A percentile compares a stretch with the other conserved stretches of the same genome.
Evolutionary conservation across 2,888 invertebrate species (phyloP).

Genomic region (Heliconius cydno): DNA sequence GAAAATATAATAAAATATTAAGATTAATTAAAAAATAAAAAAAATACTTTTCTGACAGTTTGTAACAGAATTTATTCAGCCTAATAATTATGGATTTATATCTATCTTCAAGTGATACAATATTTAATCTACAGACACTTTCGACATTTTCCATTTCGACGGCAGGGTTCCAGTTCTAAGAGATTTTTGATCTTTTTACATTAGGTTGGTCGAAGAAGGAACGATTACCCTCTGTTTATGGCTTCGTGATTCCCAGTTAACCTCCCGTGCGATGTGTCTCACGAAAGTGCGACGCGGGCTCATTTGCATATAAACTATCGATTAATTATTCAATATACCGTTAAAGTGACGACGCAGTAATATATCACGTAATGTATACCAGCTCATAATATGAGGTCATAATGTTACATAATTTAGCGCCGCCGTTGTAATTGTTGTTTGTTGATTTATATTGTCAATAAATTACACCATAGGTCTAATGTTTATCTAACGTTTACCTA

Average conservation of each 20-base stretch:
- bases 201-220: constrained; percentile 58
- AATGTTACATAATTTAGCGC: constrained; percentile 35
- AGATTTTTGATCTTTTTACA: constrained; percentile 60
- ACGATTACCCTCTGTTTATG: constrained; percentile 70
- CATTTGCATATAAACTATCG: constrained; percentile 65
- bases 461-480: constrained; percentile 16
- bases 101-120: neutral
- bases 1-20: constrained; percentile 51
- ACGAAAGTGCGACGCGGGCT: constrained; percentile 56
- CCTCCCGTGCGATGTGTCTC: constrained; percentile 59
- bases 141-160: neutral
- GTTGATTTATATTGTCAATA: constrained; percentile 31
- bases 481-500: neutral
- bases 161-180: constrained; percentile 49
- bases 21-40: neutral
- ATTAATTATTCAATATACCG: constrained; percentile 57
- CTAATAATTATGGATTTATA: neutral
- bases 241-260: constrained; percentile 64
- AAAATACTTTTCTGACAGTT: neutral
- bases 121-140: neutral
- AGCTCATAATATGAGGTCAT: constrained; percentile 36
- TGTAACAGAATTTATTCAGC: neutral
- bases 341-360: constrained; percentile 31
- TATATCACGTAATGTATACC: constrained; percentile 37
- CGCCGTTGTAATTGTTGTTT: constrained; percentile 32